Base-by-base conservation (phyloP, 2,888 invertebrate species). In the Imbricaverruca yamaguchii region DNA sequence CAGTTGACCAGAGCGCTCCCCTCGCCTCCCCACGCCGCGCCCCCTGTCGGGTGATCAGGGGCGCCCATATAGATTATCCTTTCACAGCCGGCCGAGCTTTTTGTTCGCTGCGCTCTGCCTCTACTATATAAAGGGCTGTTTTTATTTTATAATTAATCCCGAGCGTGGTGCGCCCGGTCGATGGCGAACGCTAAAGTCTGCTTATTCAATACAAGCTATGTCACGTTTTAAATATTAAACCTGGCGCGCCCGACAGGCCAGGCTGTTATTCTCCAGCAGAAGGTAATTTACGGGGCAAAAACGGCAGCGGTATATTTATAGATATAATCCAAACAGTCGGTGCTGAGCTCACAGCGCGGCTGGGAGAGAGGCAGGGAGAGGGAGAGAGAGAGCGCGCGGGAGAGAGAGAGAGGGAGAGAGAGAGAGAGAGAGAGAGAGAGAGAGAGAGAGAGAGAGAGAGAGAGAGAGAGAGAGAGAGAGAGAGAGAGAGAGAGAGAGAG, bases 61-160 rank as follows among this genome's bases (percentile, higher is more conserved):
- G 59, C 12, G 59, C 53, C 15, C 39, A 53, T 69, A 53, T 53
- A 69, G 69, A 69, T 69, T 69, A 69, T 15, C 69, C 53, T 15
- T 39, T 53, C 18, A 39, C 21, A 69, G 53, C 18, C 84, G 85
- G 84, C 83, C 84, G 84, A 18, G 15, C 69, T 69, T 53, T 67
- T 69, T 69, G 69, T 69, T 18, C 69, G 69, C 13, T 39, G 12
- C 12, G 53, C 53, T 18, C 25, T 8, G 15, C 9, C 69, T 69
- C 13, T 69, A 69, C 53, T 69, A 69, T 69, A 69, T 69, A 15
- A 39, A 53, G 69, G 69, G 53, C 11, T 69, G n/a, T 69, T 53
- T 69, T 69, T 69, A 69, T 39, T 53, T 15, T 69, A 53, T 15
- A 69, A 69, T 53, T 69, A 53, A 53, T 53, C 69, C 15, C 39